These are phyloP conservation scores for Siderastrea siderea DNA, from an alignment of 92 coral and sea anemone species.

Conservation along the genomic window DNA sequence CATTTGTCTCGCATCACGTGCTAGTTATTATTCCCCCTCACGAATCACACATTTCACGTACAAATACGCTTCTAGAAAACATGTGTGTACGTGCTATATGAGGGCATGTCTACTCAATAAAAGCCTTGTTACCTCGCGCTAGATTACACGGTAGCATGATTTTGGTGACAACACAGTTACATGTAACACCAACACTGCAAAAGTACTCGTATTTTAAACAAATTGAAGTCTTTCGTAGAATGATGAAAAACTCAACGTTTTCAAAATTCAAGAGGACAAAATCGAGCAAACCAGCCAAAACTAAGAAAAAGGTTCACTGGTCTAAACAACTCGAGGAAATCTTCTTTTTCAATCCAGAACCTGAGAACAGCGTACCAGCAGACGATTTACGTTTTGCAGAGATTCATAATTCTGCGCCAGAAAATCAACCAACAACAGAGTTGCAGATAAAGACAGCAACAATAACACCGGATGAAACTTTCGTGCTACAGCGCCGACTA, in stretches of 20 bases:
- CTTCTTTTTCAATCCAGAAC: slow-evolving; percentile 15
- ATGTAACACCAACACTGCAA: background rate
- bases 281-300: background rate
- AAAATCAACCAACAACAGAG: background rate
- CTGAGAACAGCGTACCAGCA: background rate
- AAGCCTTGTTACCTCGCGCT: background rate
- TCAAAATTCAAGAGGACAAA: slow-evolving; percentile 15
- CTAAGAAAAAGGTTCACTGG: slow-evolving; percentile 48
- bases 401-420: background rate
- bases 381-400: background rate
- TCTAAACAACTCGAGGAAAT: slow-evolving; percentile 33
- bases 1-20: slow-evolving; percentile 27
- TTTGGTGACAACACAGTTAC: background rate
- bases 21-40: background rate
- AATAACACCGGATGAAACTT: background rate
- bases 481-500: background rate
- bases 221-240: background rate
- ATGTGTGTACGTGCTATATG: slow-evolving; percentile 5
- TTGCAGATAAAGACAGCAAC: background rate
- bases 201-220: background rate
- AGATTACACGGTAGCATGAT: background rate
- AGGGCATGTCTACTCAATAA: background rate
- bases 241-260: slow-evolving; percentile 17
- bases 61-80: slow-evolving; percentile 7
- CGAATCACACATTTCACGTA: slow-evolving; percentile 12